A percentile compares a stretch with the other conserved stretches of the same genome.
Conservation (phyloP, 2,888 invertebrate species). For the Acronicta leporina region DNA sequence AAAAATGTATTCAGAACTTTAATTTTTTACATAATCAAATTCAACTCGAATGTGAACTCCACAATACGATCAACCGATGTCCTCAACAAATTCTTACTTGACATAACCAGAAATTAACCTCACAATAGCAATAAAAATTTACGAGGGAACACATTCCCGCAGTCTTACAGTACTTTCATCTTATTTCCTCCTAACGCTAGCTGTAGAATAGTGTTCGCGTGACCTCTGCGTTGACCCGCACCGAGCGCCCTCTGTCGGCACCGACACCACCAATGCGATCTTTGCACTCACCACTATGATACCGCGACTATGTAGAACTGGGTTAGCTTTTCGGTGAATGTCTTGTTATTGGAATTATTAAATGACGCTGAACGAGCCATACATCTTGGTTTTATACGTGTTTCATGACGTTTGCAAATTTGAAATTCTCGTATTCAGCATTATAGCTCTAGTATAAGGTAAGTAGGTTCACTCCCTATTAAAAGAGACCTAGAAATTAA, state of each 20-base stretch:
- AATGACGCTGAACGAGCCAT: not conserved
- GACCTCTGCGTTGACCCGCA: conserved; percentile 74
- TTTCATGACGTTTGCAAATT: not conserved
- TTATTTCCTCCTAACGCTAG: conserved; percentile 39
- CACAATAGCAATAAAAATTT: conserved; percentile 23
- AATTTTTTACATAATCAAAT: too few species aligned
- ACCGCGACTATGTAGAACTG: conserved; percentile 7
- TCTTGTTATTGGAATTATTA: not conserved
- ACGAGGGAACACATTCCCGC: conserved; percentile 29
- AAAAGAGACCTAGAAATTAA: too few species aligned
- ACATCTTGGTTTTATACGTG: not conserved
- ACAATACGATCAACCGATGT: not conserved
- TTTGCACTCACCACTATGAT: conserved; percentile 62
- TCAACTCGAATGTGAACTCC: not conserved
- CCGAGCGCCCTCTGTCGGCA: conserved; percentile 50
- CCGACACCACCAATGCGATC: conserved; percentile 65
- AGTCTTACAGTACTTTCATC: conserved; percentile 47
- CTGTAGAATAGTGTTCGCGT: conserved; percentile 58
- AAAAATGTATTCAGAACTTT: too few species aligned
- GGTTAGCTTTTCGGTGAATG: conserved; percentile 7
- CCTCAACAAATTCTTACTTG: conserved; percentile 1
- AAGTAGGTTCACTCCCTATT: too few species aligned
- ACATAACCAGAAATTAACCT: conserved; percentile 13
- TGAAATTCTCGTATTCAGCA: not conserved
- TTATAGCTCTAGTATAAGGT: too few species aligned